These are phyloP conservation scores for Clarias magur DNA, from an alignment of 2,113 vertebrate genomes.

Conservation along the genomic window DNA sequence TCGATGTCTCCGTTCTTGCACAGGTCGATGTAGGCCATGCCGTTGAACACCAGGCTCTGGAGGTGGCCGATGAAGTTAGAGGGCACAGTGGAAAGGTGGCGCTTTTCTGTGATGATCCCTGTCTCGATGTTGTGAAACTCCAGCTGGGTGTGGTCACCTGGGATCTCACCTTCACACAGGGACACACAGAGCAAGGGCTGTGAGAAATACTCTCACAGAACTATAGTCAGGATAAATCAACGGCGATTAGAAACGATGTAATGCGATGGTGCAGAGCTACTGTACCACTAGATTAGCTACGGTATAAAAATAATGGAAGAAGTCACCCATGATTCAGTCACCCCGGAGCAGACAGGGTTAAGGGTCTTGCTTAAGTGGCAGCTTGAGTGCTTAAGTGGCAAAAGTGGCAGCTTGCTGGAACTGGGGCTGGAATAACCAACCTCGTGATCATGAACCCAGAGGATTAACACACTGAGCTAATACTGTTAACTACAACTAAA, in stretches of 20 bases:
- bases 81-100: conserved; percentile 87
- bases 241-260: not conserved
- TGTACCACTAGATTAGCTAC: no score
- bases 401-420: no score
- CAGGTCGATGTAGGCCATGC: conserved; percentile 98
- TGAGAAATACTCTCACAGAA: not conserved
- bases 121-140: conserved; percentile 99
- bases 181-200: not conserved
- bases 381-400: no score
- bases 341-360: no score
- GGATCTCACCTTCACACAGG: conserved; percentile 86
- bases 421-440: no score
- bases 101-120: conserved; percentile 95
- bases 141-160: conserved; percentile 94
- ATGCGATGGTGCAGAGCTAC: not conserved
- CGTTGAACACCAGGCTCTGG: conserved; percentile 95
- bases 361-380: no score
- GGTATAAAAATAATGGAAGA: no score
- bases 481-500: no score
- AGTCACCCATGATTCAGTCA: no score
- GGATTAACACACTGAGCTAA: no score
- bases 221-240: not conserved
- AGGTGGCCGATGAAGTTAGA: conserved; percentile 99
- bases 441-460: no score
- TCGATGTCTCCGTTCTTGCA: conserved; percentile 99